Percentiles rank a stretch among this genome's conserved stretches.
phyloP scores from a whole-genome alignment of 2,888 invertebrate species.

The Xiphydria camelus region DNA sequence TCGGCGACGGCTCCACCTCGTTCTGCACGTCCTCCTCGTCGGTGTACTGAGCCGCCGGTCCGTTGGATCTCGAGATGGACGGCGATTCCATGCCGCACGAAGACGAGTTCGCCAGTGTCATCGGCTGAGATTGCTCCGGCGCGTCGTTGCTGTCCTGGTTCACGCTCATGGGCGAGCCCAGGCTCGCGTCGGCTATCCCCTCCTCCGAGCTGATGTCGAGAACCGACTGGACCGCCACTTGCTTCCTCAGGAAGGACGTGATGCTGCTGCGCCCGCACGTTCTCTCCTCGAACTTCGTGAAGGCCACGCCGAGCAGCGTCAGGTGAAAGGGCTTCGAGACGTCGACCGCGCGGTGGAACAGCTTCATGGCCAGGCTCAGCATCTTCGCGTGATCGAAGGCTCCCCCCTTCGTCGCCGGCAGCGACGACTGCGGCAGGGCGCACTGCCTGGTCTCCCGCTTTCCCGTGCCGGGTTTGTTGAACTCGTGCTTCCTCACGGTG shows the following conservation, averaged over 20 bases:
- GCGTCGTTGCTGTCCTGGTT: constrained; percentile 51
- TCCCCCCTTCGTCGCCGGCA: constrained; percentile 63
- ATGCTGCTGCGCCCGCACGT: constrained; percentile 73
- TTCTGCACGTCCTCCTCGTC: constrained; percentile 44
- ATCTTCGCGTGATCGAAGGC: constrained; percentile 67
- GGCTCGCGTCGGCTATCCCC: constrained; percentile 52
- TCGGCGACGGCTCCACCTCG: constrained; percentile 77
- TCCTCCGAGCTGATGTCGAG: constrained; percentile 52
- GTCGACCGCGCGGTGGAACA: constrained; percentile 75
- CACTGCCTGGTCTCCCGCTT: constrained; percentile 78
- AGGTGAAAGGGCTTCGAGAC: constrained; percentile 77
- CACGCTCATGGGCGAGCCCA: constrained; percentile 55
- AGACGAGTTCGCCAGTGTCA: background rate
- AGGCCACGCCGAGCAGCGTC: constrained; percentile 78
- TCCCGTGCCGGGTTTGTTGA: constrained; percentile 65
- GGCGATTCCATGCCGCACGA: background rate
- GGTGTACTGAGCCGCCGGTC: constrained; percentile 20
- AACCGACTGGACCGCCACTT: constrained; percentile 78
- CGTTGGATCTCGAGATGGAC: background rate
- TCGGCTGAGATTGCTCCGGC: constrained; percentile 26
- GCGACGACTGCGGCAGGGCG: constrained; percentile 61
- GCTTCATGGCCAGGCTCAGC: constrained; percentile 71
- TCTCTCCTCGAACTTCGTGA: constrained; percentile 78
- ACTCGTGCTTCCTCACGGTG: constrained; percentile 74
- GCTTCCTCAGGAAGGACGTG: constrained; percentile 75